Evolutionary conservation across 2,797 vertebrate species (phyloP).

Genomic region (Acanthurus lineatus): DNA sequence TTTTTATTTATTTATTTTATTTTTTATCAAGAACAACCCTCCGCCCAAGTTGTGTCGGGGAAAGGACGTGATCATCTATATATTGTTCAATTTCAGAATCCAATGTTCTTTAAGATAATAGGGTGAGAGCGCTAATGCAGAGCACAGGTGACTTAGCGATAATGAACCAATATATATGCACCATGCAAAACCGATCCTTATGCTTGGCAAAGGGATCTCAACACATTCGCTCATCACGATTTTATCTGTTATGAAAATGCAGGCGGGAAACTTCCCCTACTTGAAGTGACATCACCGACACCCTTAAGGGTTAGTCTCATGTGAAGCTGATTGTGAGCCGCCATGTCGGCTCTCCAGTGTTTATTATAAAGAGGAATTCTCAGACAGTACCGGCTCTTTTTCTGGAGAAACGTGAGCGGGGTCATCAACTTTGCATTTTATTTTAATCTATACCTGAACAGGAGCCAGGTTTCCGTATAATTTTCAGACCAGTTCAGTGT

Average conservation of each 20-base stretch:
- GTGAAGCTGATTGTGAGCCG: conserved; percentile 26
- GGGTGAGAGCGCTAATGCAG: conserved; percentile 72
- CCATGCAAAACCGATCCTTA: conserved; percentile 76
- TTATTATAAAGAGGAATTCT: conserved; percentile 58
- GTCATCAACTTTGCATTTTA: conserved; percentile 71
- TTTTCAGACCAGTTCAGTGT: conserved; percentile 55
- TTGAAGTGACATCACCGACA: conserved; percentile 58
- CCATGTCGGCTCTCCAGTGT: conserved; percentile 27
- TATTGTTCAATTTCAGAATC: conserved; percentile 78
- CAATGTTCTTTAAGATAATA: conserved; percentile 81
- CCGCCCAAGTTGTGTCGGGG: conserved; percentile 10
- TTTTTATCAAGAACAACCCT: conserved; percentile 29
- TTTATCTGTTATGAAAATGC: conserved; percentile 69
- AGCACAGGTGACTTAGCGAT: conserved; percentile 81
- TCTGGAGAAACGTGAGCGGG: conserved; percentile 43
- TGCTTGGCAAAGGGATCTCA: conserved; percentile 60
- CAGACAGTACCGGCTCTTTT: conserved; percentile 41
- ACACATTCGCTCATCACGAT: conserved; percentile 65
- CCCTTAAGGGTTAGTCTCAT: conserved; percentile 33
- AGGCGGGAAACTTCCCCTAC: conserved; percentile 36
- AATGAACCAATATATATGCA: conserved; percentile 89
- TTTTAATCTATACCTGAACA: conserved; percentile 70
- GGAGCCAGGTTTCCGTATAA: conserved; percentile 68
- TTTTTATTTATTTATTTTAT: not conserved
- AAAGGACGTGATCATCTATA: conserved; percentile 62